phyloP scores from a whole-genome alignment of 2,888 invertebrate genomes.

The Napeogenes inachia region DNA sequence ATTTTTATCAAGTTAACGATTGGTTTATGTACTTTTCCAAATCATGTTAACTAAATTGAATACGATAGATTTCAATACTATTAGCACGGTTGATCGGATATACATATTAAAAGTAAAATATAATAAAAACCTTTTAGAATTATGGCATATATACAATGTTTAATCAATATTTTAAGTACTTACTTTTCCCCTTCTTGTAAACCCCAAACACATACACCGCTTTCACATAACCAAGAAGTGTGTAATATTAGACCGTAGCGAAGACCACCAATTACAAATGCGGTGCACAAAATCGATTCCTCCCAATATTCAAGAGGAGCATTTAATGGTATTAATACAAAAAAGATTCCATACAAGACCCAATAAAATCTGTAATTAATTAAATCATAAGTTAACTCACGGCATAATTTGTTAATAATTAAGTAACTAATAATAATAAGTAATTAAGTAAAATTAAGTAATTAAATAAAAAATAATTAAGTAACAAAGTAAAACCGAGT shows the following conservation, averaged over 20 bases:
- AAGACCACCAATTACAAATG: conserved; percentile 83
- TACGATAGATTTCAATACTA: too few relatives aligned
- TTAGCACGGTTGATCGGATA: too few relatives aligned
- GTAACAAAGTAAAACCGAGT: too few relatives aligned
- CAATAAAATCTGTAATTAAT: conserved; percentile 80
- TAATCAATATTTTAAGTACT: conserved; percentile 51
- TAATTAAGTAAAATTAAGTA: too few relatives aligned
- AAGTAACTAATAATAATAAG: too few relatives aligned
- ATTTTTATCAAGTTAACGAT: too few relatives aligned
- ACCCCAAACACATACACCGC: conserved; percentile 85
- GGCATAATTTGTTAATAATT: too few relatives aligned
- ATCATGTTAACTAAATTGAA: too few relatives aligned
- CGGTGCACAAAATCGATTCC: conserved; percentile 79
- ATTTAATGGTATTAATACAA: conserved; percentile 83
- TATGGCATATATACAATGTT: not conserved
- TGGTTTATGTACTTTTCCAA: too few relatives aligned
- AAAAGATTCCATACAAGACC: conserved; percentile 80
- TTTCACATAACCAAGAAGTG: conserved; percentile 84
- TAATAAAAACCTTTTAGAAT: not conserved
- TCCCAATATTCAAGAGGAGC: conserved; percentile 88
- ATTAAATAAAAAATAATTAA: too few relatives aligned
- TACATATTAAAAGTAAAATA: too few relatives aligned
- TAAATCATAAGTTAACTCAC: not conserved
- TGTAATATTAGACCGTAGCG: conserved; percentile 81
- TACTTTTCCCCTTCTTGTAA: conserved; percentile 83